Evolutionary conservation across 2,888 invertebrate genomes (phyloP), one percentile per base, ranked within the genome.

Genomic region (Capitulum mitella): DNA sequence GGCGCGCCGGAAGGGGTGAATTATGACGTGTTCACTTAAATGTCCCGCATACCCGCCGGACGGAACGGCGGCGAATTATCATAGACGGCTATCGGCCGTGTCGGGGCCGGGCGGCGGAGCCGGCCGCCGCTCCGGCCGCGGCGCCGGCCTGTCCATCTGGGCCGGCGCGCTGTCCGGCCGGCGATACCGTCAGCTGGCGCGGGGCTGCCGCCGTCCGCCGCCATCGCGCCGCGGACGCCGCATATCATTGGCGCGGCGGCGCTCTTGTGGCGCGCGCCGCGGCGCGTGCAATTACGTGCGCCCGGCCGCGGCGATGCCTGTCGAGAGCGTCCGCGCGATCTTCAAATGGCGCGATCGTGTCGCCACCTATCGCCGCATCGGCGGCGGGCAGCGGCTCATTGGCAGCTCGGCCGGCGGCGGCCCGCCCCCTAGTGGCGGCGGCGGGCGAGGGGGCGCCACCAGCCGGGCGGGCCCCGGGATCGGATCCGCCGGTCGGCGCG

Each of bases 181-280:
- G 32, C 12, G 61, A 61, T 61, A 61, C 61, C 14, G 61, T 61
- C 61, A 3, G 51, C 32, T 14, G 32, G 0, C 29, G 61, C 29
- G 32, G 1, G 32, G 61, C 14, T n/a, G 43, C 43, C 43, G 43
- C 43, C 12, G 43, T 5, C 5, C n/a, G 58, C 58, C 3, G 58
- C 58, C n/a, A n/a, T 58, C 58, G n/a, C 61, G 5, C 6, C 61
- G 61, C 32, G 58, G 19, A 0, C 61, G 16, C 2, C 32, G 61
- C 61, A 61, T 61, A 61, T 61, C 61, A 61, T 61, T 61, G 61
- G 61, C 61, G 29, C 58, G 58, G 58, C 58, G 32, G 61, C 61
- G 32, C n/a, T 58, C 58, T 58, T n/a, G 61, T n/a, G 61, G 61
- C 61, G 61, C 58, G 58, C 32, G 61, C 32, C 32, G 32, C 61